Evolutionary conservation across 2,888 invertebrate species (phyloP).

Genomic region (Eudasyphora cyanicolor): DNA sequence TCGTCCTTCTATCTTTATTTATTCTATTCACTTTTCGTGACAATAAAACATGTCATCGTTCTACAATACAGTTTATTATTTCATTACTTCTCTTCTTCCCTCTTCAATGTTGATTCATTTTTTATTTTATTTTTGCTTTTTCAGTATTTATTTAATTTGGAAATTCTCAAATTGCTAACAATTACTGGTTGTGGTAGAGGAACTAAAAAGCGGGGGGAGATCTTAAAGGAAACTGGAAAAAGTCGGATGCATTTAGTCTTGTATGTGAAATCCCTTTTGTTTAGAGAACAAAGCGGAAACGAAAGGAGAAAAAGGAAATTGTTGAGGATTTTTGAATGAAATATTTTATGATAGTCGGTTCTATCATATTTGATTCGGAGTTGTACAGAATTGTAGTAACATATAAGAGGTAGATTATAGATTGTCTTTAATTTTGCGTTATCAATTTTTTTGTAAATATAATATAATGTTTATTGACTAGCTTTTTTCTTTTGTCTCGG

Average conservation of each 20-base stretch:
- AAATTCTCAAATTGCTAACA: slow-evolving; percentile 19
- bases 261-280: neutral
- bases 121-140: neutral
- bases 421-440: too few relatives aligned
- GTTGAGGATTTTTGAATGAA: too few relatives aligned
- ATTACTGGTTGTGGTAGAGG: neutral
- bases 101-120: neutral
- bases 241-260: neutral
- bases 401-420: too few relatives aligned
- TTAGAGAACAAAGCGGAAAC: neutral
- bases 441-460: too few relatives aligned
- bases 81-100: neutral
- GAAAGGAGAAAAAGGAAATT: too few relatives aligned
- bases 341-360: too few relatives aligned
- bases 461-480: too few relatives aligned
- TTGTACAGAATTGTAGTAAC: too few relatives aligned
- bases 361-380: too few relatives aligned
- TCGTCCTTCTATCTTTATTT: too few relatives aligned
- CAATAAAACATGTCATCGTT: slow-evolving; percentile 28
- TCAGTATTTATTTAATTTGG: slow-evolving; percentile 23
- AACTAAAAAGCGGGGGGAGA: neutral
- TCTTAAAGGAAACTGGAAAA: neutral
- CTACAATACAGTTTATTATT: slow-evolving; percentile 16
- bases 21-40: neutral
- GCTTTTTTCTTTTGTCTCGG: too few relatives aligned